phyloP scores from a whole-genome alignment of 1,140 invertebrate genomes.

The Polypedilum pembai region DNA sequence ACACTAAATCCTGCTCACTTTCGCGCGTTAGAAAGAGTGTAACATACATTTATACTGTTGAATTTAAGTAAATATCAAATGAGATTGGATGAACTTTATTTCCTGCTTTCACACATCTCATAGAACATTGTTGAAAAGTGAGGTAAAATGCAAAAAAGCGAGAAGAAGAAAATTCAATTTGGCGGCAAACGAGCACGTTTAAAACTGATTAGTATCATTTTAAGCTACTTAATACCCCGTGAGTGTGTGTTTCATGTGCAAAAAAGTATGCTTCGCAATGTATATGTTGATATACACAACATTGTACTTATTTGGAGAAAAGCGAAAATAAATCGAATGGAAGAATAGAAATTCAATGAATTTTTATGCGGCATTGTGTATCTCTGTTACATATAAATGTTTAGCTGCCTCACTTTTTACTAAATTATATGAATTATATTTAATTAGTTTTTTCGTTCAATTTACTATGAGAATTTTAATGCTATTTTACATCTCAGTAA shows the following conservation, averaged over 20 bases:
- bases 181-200: constrained; percentile 20
- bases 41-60: not conserved
- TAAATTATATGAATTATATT: not conserved
- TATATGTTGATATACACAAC: not conserved
- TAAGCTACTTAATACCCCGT: not conserved
- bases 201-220: constrained; percentile 27
- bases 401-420: no score
- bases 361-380: not conserved
- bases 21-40: not conserved
- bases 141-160: not conserved
- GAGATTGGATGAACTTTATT: constrained; percentile 21
- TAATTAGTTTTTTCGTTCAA: not conserved
- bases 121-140: not conserved
- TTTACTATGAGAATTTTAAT: not conserved
- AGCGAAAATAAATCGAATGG: not conserved
- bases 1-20: not conserved
- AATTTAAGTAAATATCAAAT: not conserved
- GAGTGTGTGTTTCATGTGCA: not conserved
- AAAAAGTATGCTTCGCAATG: not conserved
- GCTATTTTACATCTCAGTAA: no score
- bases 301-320: not conserved
- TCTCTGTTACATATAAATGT: not conserved
- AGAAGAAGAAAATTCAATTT: not conserved
- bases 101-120: constrained; percentile 6
- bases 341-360: not conserved